These are phyloP conservation scores for Cotesia glomerata DNA, from an alignment of 1,140 invertebrate genomes.

Conservation along the genomic window DNA sequence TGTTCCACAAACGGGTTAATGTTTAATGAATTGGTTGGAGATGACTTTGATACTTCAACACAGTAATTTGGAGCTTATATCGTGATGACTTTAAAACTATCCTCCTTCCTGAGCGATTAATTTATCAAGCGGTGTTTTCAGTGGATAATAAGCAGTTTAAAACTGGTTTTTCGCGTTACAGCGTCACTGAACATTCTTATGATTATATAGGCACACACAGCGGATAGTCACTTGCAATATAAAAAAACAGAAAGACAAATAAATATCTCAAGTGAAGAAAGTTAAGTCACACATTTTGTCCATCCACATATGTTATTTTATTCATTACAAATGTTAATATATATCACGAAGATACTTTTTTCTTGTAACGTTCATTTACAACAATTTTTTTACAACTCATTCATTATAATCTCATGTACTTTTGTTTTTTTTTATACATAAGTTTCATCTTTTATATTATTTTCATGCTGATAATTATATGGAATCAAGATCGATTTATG, in stretches of 20 bases:
- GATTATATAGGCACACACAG: background rate
- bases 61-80: conserved; percentile 8
- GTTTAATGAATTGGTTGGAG: background rate
- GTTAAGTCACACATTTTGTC: background rate
- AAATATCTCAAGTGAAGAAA: background rate
- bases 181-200: conserved; percentile 32
- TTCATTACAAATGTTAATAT: background rate
- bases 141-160: conserved; percentile 38
- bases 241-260: background rate
- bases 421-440: background rate
- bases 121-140: conserved; percentile 14
- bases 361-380: background rate
- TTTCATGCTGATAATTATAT: background rate
- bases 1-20: background rate
- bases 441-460: too few relatives aligned
- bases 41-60: background rate
- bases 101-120: background rate
- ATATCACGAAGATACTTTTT: background rate
- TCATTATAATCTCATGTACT: conserved; percentile 7
- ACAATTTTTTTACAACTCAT: background rate
- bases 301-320: background rate
- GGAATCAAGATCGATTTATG: conserved; percentile 11
- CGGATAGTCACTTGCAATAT: background rate
- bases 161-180: conserved; percentile 48
- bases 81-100: conserved; percentile 1